Evolutionary conservation across 2,797 vertebrate genomes (phyloP).

Genomic region (Hyperoplus immaculatus): DNA sequence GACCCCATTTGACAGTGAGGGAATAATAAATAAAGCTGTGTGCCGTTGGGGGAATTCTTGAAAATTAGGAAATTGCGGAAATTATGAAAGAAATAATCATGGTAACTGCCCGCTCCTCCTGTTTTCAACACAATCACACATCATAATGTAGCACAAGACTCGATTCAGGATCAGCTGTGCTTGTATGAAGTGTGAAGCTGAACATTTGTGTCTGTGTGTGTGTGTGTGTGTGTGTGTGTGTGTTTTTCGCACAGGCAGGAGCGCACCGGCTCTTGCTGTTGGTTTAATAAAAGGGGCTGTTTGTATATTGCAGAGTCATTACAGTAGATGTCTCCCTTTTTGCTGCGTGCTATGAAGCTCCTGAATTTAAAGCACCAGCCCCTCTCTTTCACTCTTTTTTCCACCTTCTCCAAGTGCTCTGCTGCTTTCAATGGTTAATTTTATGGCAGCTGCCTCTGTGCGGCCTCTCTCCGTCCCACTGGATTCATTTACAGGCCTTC

Average conservation of each 20-base stretch:
- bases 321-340: conserved; percentile 51
- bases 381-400: not conserved
- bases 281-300: conserved; percentile 61
- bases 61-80: conserved; percentile 43
- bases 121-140: conserved; percentile 26
- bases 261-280: conserved; percentile 26
- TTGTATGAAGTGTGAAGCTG: conserved; percentile 17
- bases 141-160: not conserved
- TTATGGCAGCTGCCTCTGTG: conserved; percentile 47
- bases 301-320: conserved; percentile 67
- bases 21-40: conserved; percentile 28
- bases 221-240: conserved; percentile 16
- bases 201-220: conserved; percentile 5
- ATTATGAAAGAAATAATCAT: conserved; percentile 43
- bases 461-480: conserved; percentile 50
- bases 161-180: conserved; percentile 15
- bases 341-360: conserved; percentile 42
- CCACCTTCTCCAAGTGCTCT: conserved; percentile 10
- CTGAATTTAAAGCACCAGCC: conserved; percentile 41
- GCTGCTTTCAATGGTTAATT: conserved; percentile 34
- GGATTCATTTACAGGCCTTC: conserved; percentile 57
- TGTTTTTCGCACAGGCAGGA: conserved; percentile 10
- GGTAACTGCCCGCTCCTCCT: conserved; percentile 29
- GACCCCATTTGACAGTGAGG: conserved; percentile 53
- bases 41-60: conserved; percentile 34